Percentiles rank a stretch among this genome's conserved stretches.
Conservation (phyloP, 2,797 vertebrate genomes). For the Falco berigora region DNA sequence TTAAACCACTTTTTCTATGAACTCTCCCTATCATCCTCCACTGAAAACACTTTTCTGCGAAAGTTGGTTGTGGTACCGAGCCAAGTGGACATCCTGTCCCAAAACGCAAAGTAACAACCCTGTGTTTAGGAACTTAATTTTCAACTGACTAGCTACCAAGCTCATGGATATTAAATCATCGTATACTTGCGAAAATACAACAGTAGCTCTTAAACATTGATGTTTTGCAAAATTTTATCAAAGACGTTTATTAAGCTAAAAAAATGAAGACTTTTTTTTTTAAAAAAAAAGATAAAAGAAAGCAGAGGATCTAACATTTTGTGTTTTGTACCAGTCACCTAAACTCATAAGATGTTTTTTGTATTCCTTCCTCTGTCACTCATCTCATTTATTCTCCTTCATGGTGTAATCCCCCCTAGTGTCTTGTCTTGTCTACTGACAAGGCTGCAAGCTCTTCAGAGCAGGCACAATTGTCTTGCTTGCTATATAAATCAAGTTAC, state of each 20-base stretch:
- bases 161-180: not conserved
- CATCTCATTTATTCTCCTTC: conserved; percentile 51
- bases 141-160: not conserved
- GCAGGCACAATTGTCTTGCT: conserved; percentile 48
- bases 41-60: not conserved
- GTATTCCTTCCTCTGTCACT: conserved; percentile 49
- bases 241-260: not conserved
- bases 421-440: conserved; percentile 56
- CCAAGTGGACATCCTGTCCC: conserved; percentile 34
- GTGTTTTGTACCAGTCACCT: not conserved
- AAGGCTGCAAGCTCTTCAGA: conserved; percentile 57
- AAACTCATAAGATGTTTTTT: conserved; percentile 6
- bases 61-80: not conserved
- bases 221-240: not conserved
- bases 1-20: not conserved
- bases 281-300: not conserved
- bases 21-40: not conserved
- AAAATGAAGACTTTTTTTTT: not conserved
- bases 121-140: not conserved
- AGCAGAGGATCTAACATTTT: not conserved
- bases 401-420: conserved; percentile 26
- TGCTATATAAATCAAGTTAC: conserved; percentile 51
- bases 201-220: not conserved
- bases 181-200: not conserved
- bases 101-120: not conserved